Conservation (phyloP, 2,888 invertebrate genomes). For the Melanchra persicariae region DNA sequence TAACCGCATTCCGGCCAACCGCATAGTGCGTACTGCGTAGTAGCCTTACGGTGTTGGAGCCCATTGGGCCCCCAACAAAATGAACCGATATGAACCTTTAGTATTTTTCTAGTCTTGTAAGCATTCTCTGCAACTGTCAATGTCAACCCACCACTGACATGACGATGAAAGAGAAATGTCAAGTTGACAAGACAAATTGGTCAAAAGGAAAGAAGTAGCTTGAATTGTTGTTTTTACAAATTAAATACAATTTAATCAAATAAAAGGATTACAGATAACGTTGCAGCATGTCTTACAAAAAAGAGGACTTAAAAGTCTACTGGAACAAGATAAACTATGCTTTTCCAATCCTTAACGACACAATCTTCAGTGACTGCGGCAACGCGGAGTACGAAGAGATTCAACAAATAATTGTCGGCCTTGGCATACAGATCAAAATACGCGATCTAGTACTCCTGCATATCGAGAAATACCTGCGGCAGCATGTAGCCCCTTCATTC, state of each 20-base stretch:
- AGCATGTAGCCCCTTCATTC: conserved; percentile 91
- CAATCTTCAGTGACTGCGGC: conserved; percentile 81
- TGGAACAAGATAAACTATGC: conserved; percentile 88
- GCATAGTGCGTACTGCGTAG: too few species aligned
- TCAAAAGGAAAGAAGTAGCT: not conserved
- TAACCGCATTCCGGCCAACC: too few species aligned
- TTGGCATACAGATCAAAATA: conserved; percentile 84
- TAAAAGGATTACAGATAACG: not conserved
- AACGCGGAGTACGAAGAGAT: conserved; percentile 84
- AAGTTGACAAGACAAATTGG: too few species aligned
- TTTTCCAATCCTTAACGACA: conserved; percentile 86
- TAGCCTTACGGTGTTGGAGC: too few species aligned
- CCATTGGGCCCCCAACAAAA: too few species aligned
- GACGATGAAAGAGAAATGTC: not conserved
- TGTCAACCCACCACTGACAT: not conserved
- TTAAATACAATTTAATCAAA: not conserved
- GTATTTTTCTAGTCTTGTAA: too few species aligned
- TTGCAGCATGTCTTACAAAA: conserved; percentile 76
- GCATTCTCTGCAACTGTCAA: conserved; percentile 1
- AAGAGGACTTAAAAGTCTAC: conserved; percentile 81
- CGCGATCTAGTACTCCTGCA: conserved; percentile 84
- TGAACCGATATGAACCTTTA: too few species aligned
- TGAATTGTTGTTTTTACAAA: not conserved
- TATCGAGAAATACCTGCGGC: conserved; percentile 91
- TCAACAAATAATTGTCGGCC: conserved; percentile 81